These are phyloP conservation scores for Artibeus jamaicensis DNA, from an alignment of 2,797 vertebrate species.

Conservation along the genomic window DNA sequence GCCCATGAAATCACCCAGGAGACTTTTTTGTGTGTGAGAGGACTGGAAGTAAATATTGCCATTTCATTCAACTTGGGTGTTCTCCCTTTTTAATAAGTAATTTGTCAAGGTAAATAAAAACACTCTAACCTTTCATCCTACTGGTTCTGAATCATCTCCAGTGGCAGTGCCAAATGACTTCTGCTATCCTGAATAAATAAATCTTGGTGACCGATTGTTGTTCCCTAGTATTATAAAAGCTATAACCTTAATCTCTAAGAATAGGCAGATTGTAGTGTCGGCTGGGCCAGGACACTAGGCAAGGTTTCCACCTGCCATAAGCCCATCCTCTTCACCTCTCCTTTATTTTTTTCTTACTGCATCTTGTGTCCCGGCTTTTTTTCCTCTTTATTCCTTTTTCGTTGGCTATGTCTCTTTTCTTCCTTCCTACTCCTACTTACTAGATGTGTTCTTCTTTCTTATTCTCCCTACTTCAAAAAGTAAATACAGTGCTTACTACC, in stretches of 20 bases:
- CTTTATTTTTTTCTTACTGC: neutral
- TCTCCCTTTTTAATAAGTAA: slow-evolving; percentile 32
- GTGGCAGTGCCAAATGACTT: neutral
- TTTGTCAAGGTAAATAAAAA: slow-evolving; percentile 21
- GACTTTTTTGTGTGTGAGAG: neutral
- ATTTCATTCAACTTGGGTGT: neutral
- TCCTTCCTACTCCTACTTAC: neutral
- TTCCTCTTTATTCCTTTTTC: neutral
- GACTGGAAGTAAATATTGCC: neutral
- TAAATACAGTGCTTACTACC: neutral
- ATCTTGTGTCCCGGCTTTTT: neutral
- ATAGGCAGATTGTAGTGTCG: neutral
- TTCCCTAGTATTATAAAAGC: neutral
- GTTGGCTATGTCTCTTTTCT: neutral
- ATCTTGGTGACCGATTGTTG: neutral
- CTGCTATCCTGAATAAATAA: neutral
- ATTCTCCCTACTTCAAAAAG: neutral
- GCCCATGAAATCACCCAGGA: neutral
- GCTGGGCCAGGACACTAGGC: too few relatives aligned
- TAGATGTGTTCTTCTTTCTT: neutral
- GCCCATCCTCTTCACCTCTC: neutral
- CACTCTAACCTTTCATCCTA: neutral
- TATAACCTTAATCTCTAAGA: neutral
- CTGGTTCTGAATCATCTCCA: neutral
- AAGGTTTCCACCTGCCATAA: neutral